phyloP scores from a whole-genome alignment of 1,140 invertebrate genomes.

The Hormaphis cornu region DNA sequence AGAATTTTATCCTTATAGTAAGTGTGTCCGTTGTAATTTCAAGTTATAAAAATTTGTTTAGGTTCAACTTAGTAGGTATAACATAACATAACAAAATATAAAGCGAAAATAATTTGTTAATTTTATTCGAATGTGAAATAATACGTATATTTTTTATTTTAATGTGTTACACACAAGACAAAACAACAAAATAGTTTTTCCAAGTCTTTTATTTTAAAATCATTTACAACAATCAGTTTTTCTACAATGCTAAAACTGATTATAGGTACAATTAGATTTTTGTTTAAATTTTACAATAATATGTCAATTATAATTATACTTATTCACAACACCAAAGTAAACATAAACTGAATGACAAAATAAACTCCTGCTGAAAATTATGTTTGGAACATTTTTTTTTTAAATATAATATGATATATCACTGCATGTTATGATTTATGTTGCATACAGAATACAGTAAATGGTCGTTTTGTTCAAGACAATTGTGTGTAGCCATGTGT shows the following conservation, averaged over 20 bases:
- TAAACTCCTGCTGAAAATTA: background rate
- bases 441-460: background rate
- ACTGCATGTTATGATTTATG: background rate
- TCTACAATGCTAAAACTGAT: conserved; percentile 3
- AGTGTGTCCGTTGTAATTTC: too few relatives aligned
- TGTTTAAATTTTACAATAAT: background rate
- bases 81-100: too few relatives aligned
- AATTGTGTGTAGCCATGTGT: background rate
- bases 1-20: too few relatives aligned
- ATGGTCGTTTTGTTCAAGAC: background rate
- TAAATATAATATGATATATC: too few relatives aligned
- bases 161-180: background rate
- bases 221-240: conserved; percentile 23
- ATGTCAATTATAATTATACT: background rate
- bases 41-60: too few relatives aligned
- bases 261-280: background rate
- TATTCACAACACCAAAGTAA: background rate
- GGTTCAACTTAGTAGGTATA: too few relatives aligned
- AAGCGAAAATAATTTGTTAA: too few relatives aligned
- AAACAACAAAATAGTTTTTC: background rate
- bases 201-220: conserved; percentile 12
- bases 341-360: conserved; percentile 1
- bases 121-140: too few relatives aligned
- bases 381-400: background rate
- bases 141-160: too few relatives aligned